Evolutionary conservation across 2,113 vertebrate species (phyloP).

Genomic region (Bettongia penicillata): DNA sequence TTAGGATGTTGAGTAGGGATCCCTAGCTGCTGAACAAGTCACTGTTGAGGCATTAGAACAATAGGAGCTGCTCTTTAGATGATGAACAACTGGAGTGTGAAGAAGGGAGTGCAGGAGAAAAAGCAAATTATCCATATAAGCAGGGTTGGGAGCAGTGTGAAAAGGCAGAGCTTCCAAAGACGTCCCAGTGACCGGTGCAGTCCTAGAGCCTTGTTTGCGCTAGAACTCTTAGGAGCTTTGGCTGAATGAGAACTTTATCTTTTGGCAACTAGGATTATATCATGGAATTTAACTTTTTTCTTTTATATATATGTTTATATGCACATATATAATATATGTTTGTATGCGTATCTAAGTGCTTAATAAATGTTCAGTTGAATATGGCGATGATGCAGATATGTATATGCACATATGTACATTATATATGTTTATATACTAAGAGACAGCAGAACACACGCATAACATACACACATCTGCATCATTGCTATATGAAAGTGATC

Average conservation of each 20-base stretch:
- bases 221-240: not conserved
- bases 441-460: not conserved
- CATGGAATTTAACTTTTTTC: not conserved
- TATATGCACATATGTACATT: not conserved
- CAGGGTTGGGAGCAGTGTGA: not conserved
- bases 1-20: constrained; percentile 6
- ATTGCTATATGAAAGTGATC: not conserved
- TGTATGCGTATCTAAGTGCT: not conserved
- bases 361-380: not conserved
- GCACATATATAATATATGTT: too few species aligned
- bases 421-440: not conserved
- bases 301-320: too few species aligned
- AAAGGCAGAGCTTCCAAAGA: not conserved
- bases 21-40: not conserved
- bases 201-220: not conserved
- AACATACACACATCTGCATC: not conserved
- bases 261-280: not conserved
- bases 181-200: not conserved
- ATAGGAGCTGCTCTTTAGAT: not conserved
- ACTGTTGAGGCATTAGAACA: not conserved
- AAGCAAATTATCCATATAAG: not conserved
- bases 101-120: not conserved
- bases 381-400: not conserved
- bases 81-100: not conserved
- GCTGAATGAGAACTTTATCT: not conserved